A percentile compares a stretch with the other conserved stretches of the same genome.
Evolutionary conservation across 1,140 invertebrate species (phyloP).

Genomic region (Cotesia glomerata): DNA sequence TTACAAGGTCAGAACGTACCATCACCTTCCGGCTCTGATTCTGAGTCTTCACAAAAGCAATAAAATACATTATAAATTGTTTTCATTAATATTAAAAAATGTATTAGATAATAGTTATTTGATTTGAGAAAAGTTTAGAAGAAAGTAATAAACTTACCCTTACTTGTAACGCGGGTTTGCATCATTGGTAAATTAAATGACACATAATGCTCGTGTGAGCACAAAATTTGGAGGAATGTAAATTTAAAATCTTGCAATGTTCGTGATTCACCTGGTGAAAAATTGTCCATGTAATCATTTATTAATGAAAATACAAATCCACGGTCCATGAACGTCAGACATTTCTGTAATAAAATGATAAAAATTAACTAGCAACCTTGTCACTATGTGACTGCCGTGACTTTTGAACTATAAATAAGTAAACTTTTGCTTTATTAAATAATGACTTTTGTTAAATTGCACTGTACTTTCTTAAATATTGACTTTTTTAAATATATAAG

Average conservation of each 20-base stretch:
- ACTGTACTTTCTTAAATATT: no score
- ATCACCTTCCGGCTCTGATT: conserved; percentile 51
- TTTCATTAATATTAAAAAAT: conserved; percentile 24
- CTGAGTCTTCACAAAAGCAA: conserved; percentile 51
- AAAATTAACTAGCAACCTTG: no score
- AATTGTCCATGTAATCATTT: conserved; percentile 85
- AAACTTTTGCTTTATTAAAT: no score
- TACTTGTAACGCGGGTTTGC: conserved; percentile 62
- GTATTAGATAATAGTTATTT: conserved; percentile 27
- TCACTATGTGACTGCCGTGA: no score
- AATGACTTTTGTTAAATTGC: no score
- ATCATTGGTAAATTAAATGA: conserved; percentile 85
- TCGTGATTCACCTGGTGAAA: conserved; percentile 79
- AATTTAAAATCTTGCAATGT: conserved; percentile 86
- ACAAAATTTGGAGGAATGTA: conserved; percentile 88
- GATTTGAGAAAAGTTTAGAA: no score
- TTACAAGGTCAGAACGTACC: conserved; percentile 53
- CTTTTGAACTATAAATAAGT: no score
- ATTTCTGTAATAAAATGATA: conserved; percentile 68
- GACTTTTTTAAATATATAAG: no score
- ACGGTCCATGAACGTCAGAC: conserved; percentile 91
- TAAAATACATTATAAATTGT: conserved; percentile 51
- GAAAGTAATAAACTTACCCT: conserved; percentile 43
- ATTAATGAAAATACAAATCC: conserved; percentile 90
- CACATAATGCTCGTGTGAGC: conserved; percentile 92